phyloP scores from a whole-genome alignment of 2,888 invertebrate genomes.

The Acleris emargana region DNA sequence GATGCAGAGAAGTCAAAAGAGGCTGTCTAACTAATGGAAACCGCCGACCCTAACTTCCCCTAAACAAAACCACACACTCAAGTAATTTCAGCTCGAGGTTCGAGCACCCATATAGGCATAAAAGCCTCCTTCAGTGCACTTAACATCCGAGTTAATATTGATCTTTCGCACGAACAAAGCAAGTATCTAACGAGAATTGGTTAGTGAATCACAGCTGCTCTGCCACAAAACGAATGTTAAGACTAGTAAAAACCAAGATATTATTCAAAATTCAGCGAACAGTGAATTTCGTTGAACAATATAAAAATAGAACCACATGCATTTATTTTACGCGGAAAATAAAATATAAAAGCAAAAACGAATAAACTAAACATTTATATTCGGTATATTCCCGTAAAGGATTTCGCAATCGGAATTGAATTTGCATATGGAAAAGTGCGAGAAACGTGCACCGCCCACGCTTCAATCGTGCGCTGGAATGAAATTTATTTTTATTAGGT shows the following conservation, averaged over 20 bases:
- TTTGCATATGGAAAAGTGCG: slow-evolving; percentile 58
- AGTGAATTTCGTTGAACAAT: too few species aligned
- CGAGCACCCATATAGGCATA: slow-evolving; percentile 41
- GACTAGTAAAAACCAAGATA: neutral
- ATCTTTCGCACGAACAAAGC: slow-evolving; percentile 12
- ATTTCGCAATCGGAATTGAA: slow-evolving; percentile 61
- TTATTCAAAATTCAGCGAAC: too few species aligned
- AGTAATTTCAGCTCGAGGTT: slow-evolving; percentile 45
- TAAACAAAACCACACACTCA: slow-evolving; percentile 51
- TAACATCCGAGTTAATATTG: slow-evolving; percentile 39
- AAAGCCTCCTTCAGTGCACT: slow-evolving; percentile 22
- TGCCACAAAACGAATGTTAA: neutral
- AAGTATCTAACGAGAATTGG: slow-evolving; percentile 38
- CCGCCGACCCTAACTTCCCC: slow-evolving; percentile 48
- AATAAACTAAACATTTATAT: slow-evolving; percentile 61
- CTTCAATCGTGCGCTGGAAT: slow-evolving; percentile 49
- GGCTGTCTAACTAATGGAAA: slow-evolving; percentile 48
- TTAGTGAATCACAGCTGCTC: neutral
- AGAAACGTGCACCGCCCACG: slow-evolving; percentile 55
- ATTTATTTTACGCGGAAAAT: slow-evolving; percentile 35
- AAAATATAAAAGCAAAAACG: slow-evolving; percentile 53
- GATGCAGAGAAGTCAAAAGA: slow-evolving; percentile 46
- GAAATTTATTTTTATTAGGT: slow-evolving; percentile 42
- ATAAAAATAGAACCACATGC: slow-evolving; percentile 5
- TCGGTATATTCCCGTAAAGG: slow-evolving; percentile 58